phyloP scores from a whole-genome alignment of 1,140 invertebrate genomes.

The Zaprionus nigranus region DNA sequence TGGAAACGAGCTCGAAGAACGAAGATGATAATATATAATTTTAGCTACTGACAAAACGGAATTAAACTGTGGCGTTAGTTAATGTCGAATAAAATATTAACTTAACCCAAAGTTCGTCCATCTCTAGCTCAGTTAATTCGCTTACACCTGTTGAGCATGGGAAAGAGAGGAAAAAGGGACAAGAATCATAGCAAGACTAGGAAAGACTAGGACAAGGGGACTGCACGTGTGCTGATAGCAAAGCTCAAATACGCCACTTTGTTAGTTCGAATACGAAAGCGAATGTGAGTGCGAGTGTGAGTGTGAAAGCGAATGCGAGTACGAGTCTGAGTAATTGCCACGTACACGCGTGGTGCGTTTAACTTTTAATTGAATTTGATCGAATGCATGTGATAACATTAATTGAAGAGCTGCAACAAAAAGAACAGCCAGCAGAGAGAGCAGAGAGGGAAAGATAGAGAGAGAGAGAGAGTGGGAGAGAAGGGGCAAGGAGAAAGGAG shows the following conservation, averaged over 20 bases:
- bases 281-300: neutral
- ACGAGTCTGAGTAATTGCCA: constrained; percentile 66
- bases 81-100: too few species aligned
- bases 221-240: constrained; percentile 2
- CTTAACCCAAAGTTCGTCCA: neutral
- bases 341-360: constrained; percentile 61
- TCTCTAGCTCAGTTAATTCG: neutral
- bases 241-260: constrained; percentile 1
- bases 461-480: neutral
- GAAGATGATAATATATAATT: too few species aligned
- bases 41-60: too few species aligned
- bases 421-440: neutral
- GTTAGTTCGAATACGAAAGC: constrained; percentile 1
- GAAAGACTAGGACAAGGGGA: neutral
- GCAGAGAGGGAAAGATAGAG: too few species aligned
- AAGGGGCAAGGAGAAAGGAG: neutral
- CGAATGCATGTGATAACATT: constrained; percentile 80
- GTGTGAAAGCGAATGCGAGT: neutral
- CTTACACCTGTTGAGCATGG: constrained; percentile 19
- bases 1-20: too few species aligned
- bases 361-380: constrained; percentile 82
- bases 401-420: constrained; percentile 52
- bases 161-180: neutral
- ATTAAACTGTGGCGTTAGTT: too few species aligned
- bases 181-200: neutral